Percentiles rank a stretch among this genome's conserved stretches.
These are phyloP conservation scores for Clostera curtula DNA, from an alignment of 2,888 invertebrate species.

Conservation along the genomic window DNA sequence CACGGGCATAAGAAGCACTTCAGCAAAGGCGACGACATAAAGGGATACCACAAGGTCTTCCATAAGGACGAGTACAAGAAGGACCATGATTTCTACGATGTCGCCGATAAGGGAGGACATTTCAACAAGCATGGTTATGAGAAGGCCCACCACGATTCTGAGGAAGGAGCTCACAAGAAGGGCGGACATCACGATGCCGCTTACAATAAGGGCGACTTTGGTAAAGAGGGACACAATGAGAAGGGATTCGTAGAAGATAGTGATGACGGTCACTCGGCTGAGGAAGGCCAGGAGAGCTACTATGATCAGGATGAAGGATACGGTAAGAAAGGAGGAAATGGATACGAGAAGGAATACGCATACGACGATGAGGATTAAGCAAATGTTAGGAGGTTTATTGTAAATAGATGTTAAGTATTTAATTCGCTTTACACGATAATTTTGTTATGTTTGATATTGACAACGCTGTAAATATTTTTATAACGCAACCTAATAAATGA, in stretches of 20 bases:
- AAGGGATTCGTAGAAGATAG: constrained; percentile 72
- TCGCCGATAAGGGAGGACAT: constrained; percentile 78
- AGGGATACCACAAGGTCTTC: constrained; percentile 83
- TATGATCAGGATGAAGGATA: constrained; percentile 71
- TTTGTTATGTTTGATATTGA: constrained; percentile 65
- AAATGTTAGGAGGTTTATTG: constrained; percentile 31
- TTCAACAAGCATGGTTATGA: constrained; percentile 77
- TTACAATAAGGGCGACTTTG: constrained; percentile 65
- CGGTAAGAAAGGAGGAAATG: constrained; percentile 67
- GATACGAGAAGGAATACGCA: constrained; percentile 60
- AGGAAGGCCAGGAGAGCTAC: constrained; percentile 73
- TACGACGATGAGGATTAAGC: constrained; percentile 46
- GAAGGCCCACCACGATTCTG: constrained; percentile 69
- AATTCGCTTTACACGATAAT: constrained; percentile 35
- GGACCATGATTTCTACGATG: constrained; percentile 84
- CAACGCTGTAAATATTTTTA: constrained; percentile 45
- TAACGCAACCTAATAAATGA: constrained; percentile 43
- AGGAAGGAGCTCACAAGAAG: constrained; percentile 73
- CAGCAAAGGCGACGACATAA: constrained; percentile 81
- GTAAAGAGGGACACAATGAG: constrained; percentile 73
- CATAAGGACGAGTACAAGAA: constrained; percentile 87
- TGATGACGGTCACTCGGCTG: constrained; percentile 72
- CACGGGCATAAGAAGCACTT: constrained; percentile 75
- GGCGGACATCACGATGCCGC: constrained; percentile 72
- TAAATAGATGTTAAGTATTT: constrained; percentile 42